Conservation (phyloP, 2,113 vertebrate genomes). For the Mandrillus leucophaeus region DNA sequence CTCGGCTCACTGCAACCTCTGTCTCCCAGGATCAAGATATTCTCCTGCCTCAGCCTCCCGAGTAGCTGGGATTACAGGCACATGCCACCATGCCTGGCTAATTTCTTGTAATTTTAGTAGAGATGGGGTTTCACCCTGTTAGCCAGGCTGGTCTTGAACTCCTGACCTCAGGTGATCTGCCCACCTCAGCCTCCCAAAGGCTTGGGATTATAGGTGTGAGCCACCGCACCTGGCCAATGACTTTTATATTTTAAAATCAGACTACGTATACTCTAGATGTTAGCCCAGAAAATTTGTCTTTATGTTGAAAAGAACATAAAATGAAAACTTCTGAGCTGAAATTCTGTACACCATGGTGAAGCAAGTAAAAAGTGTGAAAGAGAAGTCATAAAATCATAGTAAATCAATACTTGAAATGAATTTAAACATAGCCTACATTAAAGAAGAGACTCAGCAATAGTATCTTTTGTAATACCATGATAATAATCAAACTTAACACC, state of each 20-base stretch:
- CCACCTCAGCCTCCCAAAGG: too few relatives aligned
- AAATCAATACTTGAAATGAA: conserved; percentile 25
- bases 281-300: conserved; percentile 12
- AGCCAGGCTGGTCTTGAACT: too few relatives aligned
- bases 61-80: too few relatives aligned
- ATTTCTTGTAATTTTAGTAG: too few relatives aligned
- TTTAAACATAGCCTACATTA: conserved; percentile 2
- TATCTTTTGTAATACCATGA: neutral
- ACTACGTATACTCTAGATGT: neutral
- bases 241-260: conserved; percentile 37
- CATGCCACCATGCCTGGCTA: too few relatives aligned
- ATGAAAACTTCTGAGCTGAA: neutral
- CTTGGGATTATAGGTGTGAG: too few relatives aligned
- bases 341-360: neutral
- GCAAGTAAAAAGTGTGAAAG: neutral
- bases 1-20: too few relatives aligned
- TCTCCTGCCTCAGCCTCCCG: too few relatives aligned
- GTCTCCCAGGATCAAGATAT: too few relatives aligned
- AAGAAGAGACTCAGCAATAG: neutral
- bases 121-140: too few relatives aligned
- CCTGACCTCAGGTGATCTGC: too few relatives aligned
- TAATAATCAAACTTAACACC: neutral
- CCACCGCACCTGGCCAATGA: neutral
- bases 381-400: conserved; percentile 41
- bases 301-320: neutral